Evolutionary conservation across 2,888 invertebrate species (phyloP).

Genomic region (Liopterus haemorrhoidalis): DNA sequence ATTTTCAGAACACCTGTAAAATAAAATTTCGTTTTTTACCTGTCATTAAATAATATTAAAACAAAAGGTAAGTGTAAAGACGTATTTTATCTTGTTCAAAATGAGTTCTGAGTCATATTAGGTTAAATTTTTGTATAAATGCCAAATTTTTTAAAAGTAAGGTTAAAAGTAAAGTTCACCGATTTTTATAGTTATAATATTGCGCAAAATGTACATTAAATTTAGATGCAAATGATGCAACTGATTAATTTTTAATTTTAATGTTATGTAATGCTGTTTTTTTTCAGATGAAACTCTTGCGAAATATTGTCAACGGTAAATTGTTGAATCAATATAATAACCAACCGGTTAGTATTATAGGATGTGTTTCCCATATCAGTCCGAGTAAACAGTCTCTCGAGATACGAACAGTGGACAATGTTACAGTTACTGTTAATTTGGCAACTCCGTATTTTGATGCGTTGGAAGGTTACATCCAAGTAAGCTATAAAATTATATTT

Average conservation of each 20-base stretch:
- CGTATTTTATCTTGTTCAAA: too few species aligned
- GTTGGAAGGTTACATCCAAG: conserved; percentile 42
- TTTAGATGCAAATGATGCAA: not conserved
- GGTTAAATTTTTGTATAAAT: too few species aligned
- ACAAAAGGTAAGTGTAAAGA: too few species aligned
- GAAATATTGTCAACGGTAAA: conserved; percentile 41
- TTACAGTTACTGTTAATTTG: conserved; percentile 37
- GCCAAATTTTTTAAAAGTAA: too few species aligned
- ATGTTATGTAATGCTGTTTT: not conserved
- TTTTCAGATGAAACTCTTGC: conserved; percentile 16
- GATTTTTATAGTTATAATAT: too few species aligned
- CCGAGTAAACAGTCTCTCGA: conserved; percentile 39
- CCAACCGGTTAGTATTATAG: conserved; percentile 40
- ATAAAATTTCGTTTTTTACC: too few species aligned
- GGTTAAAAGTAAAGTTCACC: too few species aligned
- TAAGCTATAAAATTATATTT: conserved; percentile 25
- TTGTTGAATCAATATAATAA: conserved; percentile 38
- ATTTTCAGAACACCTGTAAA: too few species aligned
- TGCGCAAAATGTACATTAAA: too few species aligned
- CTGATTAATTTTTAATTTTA: not conserved
- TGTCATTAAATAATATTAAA: too few species aligned
- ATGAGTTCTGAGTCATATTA: too few species aligned
- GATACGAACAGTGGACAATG: conserved; percentile 39
- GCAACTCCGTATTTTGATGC: conserved; percentile 36
- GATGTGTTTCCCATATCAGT: conserved; percentile 37